Conservation (phyloP, 2,113 vertebrate species). For the Pogona vitticeps region DNA sequence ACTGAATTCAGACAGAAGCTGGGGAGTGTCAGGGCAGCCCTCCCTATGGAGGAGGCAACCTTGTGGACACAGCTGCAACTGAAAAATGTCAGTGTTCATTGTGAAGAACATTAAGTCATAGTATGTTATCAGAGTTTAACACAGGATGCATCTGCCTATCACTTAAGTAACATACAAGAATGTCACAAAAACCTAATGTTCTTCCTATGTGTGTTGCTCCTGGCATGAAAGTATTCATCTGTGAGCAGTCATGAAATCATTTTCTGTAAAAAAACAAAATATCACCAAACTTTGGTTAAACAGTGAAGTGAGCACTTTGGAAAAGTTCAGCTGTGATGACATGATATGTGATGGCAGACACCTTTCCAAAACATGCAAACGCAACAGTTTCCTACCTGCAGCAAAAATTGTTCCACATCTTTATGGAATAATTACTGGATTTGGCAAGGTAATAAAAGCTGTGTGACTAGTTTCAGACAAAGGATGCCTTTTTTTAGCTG, state of each 20-base stretch:
- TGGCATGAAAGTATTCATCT: neutral
- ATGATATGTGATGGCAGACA: constrained; percentile 9
- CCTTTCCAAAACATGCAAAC: constrained; percentile 39
- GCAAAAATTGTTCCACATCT: constrained; percentile 29
- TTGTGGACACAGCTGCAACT: neutral
- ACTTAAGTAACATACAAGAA: neutral
- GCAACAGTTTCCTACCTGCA: constrained; percentile 14
- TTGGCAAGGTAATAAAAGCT: constrained; percentile 38
- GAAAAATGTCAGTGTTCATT: neutral
- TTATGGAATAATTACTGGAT: constrained; percentile 45
- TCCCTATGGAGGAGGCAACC: neutral
- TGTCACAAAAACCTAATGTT: neutral
- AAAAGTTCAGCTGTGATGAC: constrained; percentile 7
- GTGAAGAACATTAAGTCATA: neutral
- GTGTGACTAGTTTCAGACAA: constrained; percentile 40
- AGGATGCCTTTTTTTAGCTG: constrained; percentile 31
- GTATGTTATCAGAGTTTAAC: neutral
- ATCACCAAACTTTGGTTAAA: neutral
- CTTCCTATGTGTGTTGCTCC: neutral
- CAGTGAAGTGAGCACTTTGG: neutral
- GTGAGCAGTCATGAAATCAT: neutral
- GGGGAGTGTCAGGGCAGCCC: too few relatives aligned
- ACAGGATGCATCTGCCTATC: neutral
- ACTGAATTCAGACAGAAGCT: neutral
- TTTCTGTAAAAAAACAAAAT: neutral